Conservation (phyloP, 2,888 invertebrate genomes). For the Eupeodes latifasciatus region DNA sequence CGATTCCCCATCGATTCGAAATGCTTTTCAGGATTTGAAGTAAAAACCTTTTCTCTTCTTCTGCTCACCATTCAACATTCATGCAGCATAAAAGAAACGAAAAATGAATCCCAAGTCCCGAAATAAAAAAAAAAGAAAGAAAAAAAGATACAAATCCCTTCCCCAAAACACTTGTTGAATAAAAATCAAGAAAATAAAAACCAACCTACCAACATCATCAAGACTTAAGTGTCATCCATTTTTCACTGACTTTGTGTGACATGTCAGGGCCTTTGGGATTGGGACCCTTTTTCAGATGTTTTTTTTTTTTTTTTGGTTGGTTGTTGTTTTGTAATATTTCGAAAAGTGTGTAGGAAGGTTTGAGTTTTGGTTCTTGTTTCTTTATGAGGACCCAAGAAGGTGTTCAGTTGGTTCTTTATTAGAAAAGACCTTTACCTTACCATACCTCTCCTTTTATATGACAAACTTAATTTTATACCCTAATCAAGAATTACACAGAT, state of each 20-base stretch:
- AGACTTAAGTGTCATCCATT: conserved; percentile 71
- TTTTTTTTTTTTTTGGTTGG: conserved; percentile 15
- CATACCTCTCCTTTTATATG: background rate
- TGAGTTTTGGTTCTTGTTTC: background rate
- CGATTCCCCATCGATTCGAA: conserved; percentile 62
- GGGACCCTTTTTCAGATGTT: conserved; percentile 44
- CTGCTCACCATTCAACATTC: conserved; percentile 13
- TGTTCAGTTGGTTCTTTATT: conserved; percentile 20
- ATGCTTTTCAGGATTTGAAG: conserved; percentile 60
- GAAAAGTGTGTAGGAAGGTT: conserved; percentile 20
- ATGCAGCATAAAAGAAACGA: conserved; percentile 43
- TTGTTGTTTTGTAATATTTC: background rate
- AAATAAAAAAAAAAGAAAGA: background rate
- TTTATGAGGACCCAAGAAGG: conserved; percentile 30
- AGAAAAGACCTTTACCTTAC: background rate
- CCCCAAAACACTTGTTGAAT: conserved; percentile 49
- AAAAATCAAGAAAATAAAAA: conserved; percentile 26
- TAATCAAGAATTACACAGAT: background rate
- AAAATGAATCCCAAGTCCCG: background rate
- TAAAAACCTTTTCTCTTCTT: conserved; percentile 40
- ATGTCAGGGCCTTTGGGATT: conserved; percentile 68
- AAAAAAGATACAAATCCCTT: conserved; percentile 38
- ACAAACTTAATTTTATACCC: background rate
- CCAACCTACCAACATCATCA: conserved; percentile 10
- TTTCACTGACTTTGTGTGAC: conserved; percentile 75